Base-by-base conservation (phyloP, 2,888 invertebrate genomes). In the Drosophila nigritarsus region DNA sequence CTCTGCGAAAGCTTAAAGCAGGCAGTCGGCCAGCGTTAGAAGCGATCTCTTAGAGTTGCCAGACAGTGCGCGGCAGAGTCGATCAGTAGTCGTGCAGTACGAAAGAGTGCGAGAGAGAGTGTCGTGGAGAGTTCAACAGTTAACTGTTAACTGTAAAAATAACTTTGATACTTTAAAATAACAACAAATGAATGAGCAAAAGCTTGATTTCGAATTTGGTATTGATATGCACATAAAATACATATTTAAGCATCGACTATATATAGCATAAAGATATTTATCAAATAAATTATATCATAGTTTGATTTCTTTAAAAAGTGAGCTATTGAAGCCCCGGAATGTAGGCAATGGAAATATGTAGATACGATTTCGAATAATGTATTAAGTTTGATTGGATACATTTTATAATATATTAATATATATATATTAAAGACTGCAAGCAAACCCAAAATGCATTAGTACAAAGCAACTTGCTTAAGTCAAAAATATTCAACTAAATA, bases 11-110 rank as follows among this genome's bases (percentile, higher is more conserved):
- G 45, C 20, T 45, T 45, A 24, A 45, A 45, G 13, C 45, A 2
- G 45, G 0, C 15, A 7, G 11, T 11, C 40, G 2, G 5, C n/a
- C n/a, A 42, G 5, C 2, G 11, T 42, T 2, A n/a, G 15, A 24
- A 45, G 24, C 24, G 24, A 45, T 45, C 45, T 5, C 20, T 20
- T 42, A 42, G 40, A 2, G 40, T 42, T 42, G 20, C 20, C 40
- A 42, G 20, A 42, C n/a, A 11, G 1, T 11, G 3, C 11, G 2
- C n/a, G 4, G 1, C 1, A 9, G 2, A n/a, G 0, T 40, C n/a
- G n/a, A 40, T 40, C 40, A n/a, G 9, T 11, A 11, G 3, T 40
- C 40, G 9, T 1, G n/a, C 40, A 20, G n/a, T 20, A 9, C 2
- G 40, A 40, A 40, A 9, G 9, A 4, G 4, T 1, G 40, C 1